Evolutionary conservation across 2,797 vertebrate species (phyloP).

Genomic region (Synaphobranchus kaupii): DNA sequence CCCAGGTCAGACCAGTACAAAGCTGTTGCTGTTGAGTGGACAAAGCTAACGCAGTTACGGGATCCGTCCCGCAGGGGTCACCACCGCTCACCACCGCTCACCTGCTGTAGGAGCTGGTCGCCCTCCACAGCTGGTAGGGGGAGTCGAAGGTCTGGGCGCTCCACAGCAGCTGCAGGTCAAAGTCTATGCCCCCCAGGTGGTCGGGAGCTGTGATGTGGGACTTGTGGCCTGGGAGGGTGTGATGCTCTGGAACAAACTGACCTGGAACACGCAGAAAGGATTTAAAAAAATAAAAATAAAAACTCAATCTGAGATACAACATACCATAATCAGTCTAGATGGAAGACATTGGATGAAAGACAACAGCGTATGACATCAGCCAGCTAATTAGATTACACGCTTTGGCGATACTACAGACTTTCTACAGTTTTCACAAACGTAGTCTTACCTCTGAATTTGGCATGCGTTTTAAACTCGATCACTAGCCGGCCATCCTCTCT

Average conservation of each 20-base stretch:
- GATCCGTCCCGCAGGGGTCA: background rate
- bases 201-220: conserved; percentile 89
- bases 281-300: background rate
- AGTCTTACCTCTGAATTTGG: conserved; percentile 91
- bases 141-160: conserved; percentile 96
- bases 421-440: background rate
- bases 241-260: conserved; percentile 93
- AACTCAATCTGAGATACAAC: background rate
- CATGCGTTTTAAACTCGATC: conserved; percentile 97
- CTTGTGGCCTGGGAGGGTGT: conserved; percentile 89
- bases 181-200: conserved; percentile 92
- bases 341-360: background rate
- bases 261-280: conserved; percentile 66
- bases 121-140: conserved; percentile 94
- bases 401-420: background rate
- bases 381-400: background rate
- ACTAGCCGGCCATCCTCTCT: conserved; percentile 94
- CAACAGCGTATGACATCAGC: background rate
- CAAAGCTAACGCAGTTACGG: background rate
- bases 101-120: conserved; percentile 97
- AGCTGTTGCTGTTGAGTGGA: background rate
- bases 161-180: conserved; percentile 93
- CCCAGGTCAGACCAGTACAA: background rate
- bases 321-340: background rate
- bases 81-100: conserved; percentile 46